Percentiles rank a stretch among this genome's conserved stretches.
Evolutionary conservation across 2,113 vertebrate genomes (phyloP).

Genomic region (Paradisaea rubra): DNA sequence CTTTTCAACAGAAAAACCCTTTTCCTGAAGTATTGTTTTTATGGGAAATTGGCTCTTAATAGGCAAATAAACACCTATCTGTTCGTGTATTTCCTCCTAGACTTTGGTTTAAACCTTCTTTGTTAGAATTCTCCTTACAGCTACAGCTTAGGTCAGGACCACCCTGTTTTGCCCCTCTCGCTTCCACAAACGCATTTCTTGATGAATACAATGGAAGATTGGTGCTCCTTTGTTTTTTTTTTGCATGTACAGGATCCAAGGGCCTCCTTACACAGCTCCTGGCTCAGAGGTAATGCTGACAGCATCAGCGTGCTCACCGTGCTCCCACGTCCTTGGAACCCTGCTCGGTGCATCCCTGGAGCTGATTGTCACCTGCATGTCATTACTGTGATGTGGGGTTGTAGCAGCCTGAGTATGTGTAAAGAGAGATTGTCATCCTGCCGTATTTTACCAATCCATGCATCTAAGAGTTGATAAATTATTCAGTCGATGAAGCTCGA

Average conservation of each 20-base stretch:
- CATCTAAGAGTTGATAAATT: background rate
- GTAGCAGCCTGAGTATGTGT: background rate
- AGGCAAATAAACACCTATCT: background rate
- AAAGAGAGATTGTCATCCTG: background rate
- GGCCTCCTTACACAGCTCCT: background rate
- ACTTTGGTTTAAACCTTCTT: background rate
- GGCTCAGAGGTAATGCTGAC: background rate
- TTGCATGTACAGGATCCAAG: fast-evolving
- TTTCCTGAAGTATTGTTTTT: background rate
- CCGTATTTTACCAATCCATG: background rate
- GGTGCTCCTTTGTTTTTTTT: background rate
- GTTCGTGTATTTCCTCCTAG: background rate
- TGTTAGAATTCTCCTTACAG: background rate
- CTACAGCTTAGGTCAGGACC: fast-evolving
- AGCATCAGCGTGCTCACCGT: fast-evolving
- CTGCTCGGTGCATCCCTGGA: fast-evolving
- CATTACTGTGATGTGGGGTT: background rate
- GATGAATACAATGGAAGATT: background rate
- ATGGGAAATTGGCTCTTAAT: background rate
- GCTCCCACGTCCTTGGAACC: fast-evolving
- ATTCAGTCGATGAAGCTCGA: background rate
- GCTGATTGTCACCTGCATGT: background rate
- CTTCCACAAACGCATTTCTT: background rate
- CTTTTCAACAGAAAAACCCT: background rate
- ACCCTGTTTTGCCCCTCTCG: background rate